Base-by-base conservation (phyloP, 2,888 invertebrate genomes). In the Belgica antarctica region DNA sequence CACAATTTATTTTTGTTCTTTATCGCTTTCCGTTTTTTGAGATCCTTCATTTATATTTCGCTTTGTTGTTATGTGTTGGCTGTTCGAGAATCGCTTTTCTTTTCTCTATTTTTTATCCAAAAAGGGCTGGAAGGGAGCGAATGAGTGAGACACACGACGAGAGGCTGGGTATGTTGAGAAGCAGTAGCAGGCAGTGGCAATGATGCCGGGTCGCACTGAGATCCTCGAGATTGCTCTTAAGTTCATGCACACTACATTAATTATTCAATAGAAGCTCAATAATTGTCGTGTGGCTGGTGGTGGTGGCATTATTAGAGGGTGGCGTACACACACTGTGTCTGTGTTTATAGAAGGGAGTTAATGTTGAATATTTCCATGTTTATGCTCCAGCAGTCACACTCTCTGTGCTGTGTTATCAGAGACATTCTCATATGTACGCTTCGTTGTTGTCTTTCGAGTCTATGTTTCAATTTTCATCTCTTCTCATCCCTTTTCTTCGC, bases 261-360 rank as follows among this genome's bases (percentile, higher is more conserved):
- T 68, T 68, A 68, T 68, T 68, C 68, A 68, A 68, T 68, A 57
- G 52, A 68, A 68, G 57, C 68, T 68, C 57, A 68, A 57, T 68
- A 68, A 68, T 68, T 68, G 68, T 52, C 34, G 31, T 57, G 34
- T 31, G 65, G 17, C 5, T n/a, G n/a, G n/a, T n/a, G n/a, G n/a
- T n/a, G n/a, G n/a, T n/a, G n/a, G 25, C 57, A 57, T 52, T 52
- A 68, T 68, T 68, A 68, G 47, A 68, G 22, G 25, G 61, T 15
- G 28, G 61, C 19, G n/a, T n/a, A n/a, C n/a, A n/a, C n/a, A n/a
- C n/a, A n/a, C 12, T 52, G 52, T 52, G 52, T 52, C 52, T 52
- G 17, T 22, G 52, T 52, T 52, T 3, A 17, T 17, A 52, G 12
- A 22, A 17, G 17, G 52, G 17, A 52, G 3, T 52, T 17, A 52